These are phyloP conservation scores for Globodera ellingtonae DNA, from an alignment of 1,140 invertebrate species.

Conservation along the genomic window DNA sequence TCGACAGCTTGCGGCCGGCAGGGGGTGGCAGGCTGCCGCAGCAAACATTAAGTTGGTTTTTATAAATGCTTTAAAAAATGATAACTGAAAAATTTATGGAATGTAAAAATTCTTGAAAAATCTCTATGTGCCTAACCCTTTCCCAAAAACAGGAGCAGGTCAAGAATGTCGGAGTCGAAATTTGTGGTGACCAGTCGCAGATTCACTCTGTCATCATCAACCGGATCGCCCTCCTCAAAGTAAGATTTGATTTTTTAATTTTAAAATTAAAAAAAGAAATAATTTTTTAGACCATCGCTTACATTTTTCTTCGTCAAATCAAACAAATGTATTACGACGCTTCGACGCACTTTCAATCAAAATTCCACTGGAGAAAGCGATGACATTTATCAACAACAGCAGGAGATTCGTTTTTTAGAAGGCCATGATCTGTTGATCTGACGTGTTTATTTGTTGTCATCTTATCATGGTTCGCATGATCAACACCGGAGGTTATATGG, in stretches of 20 bases:
- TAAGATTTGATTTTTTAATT: not conserved
- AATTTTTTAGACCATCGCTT: not conserved
- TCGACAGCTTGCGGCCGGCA: conserved; percentile 12
- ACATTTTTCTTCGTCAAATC: conserved; percentile 9
- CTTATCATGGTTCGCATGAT: no score
- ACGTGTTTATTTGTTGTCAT: not conserved
- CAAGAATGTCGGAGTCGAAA: conserved; percentile 21
- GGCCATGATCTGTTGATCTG: conserved; percentile 42
- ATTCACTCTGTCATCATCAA: conserved; percentile 8
- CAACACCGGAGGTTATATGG: no score
- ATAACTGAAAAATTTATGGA: no score
- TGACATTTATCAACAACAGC: not conserved
- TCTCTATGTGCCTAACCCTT: not conserved
- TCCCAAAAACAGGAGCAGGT: conserved; percentile 6
- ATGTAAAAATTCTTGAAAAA: no score
- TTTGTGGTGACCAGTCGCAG: conserved; percentile 10
- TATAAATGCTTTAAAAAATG: no score
- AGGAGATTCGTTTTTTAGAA: conserved; percentile 33
- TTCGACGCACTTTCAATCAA: conserved; percentile 11
- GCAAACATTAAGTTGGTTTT: conserved; percentile 11
- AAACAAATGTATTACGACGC: conserved; percentile 15
- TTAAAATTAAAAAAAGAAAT: not conserved
- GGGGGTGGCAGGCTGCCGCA: conserved; percentile 16
- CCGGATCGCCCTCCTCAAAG: conserved; percentile 5
- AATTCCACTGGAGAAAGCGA: not conserved